Evolutionary conservation across 2,797 vertebrate genomes (phyloP).

Genomic region (Hippoglossus hippoglossus): DNA sequence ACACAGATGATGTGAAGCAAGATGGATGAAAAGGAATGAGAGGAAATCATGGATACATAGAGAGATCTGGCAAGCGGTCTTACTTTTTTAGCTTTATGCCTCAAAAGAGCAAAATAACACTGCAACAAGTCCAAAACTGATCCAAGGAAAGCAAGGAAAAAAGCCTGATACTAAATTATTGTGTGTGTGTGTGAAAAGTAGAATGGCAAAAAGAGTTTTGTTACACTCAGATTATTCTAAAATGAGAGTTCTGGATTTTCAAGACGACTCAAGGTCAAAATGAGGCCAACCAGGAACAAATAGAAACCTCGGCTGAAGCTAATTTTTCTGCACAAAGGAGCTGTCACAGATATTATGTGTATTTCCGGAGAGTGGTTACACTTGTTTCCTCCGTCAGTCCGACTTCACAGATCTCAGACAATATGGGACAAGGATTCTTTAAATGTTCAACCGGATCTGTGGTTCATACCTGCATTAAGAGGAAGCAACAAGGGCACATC

Average conservation of each 20-base stretch:
- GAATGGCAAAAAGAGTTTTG: background rate
- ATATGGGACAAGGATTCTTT: background rate
- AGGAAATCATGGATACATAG: slow-evolving; percentile 30
- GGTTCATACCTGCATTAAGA: slow-evolving; percentile 24
- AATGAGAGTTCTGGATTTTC: slow-evolving; percentile 2
- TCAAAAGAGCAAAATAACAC: slow-evolving; percentile 24
- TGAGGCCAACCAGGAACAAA: slow-evolving; percentile 4
- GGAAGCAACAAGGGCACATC: slow-evolving; percentile 28
- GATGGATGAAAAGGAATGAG: slow-evolving; percentile 60
- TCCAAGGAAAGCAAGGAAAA: slow-evolving; percentile 5
- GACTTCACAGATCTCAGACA: slow-evolving; percentile 11
- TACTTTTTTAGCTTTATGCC: slow-evolving; percentile 20
- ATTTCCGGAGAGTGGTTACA: slow-evolving; percentile 29
- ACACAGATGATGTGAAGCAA: slow-evolving; percentile 63
- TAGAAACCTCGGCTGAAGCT: background rate
- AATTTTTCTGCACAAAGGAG: slow-evolving; percentile 18
- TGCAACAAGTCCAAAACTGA: slow-evolving; percentile 25
- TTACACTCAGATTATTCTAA: slow-evolving; percentile 31
- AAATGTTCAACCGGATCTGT: slow-evolving; percentile 19
- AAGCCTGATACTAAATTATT: background rate
- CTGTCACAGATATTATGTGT: slow-evolving; percentile 19
- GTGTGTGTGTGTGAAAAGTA: slow-evolving; percentile 25
- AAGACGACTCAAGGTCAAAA: slow-evolving; percentile 8
- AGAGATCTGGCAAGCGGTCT: slow-evolving; percentile 7
- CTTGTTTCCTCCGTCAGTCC: slow-evolving; percentile 18